These are phyloP conservation scores for Lamellibrachia luymesi DNA, from an alignment of 1,140 invertebrate species.

Conservation along the genomic window DNA sequence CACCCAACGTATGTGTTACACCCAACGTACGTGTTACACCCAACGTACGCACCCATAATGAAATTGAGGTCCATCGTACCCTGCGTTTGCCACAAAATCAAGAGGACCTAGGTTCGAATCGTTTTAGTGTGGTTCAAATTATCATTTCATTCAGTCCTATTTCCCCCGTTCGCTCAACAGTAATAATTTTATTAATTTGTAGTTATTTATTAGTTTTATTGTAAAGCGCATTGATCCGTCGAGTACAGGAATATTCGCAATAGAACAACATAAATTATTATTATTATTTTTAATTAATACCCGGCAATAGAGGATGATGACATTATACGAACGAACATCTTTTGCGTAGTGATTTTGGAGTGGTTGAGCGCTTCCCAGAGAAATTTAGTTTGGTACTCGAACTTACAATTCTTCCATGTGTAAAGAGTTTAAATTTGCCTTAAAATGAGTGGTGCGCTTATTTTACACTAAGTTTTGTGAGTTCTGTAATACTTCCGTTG, in stretches of 20 bases:
- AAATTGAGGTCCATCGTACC: background rate
- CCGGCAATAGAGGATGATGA: background rate
- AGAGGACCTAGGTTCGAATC: background rate
- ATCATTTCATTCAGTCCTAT: too few species aligned
- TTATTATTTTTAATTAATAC: background rate
- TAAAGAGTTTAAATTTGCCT: too few species aligned
- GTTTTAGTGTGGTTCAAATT: too few species aligned
- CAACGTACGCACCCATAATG: background rate
- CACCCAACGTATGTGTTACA: background rate
- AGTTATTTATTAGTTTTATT: too few species aligned
- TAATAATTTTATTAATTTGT: too few species aligned
- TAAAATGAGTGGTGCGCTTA: too few species aligned
- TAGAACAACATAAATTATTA: too few species aligned
- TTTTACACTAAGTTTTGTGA: background rate
- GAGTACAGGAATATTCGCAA: too few species aligned
- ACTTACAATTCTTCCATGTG: too few species aligned
- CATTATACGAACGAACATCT: background rate
- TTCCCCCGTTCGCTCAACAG: too few species aligned
- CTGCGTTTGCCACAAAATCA: background rate
- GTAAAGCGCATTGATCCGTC: too few species aligned
- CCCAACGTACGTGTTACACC: background rate
- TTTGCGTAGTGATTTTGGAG: background rate
- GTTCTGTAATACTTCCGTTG: background rate
- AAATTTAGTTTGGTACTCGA: background rate
- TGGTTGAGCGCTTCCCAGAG: background rate